Base-by-base conservation (phyloP, 2,797 vertebrate genomes). In the Pipistrellus kuhlii region DNA sequence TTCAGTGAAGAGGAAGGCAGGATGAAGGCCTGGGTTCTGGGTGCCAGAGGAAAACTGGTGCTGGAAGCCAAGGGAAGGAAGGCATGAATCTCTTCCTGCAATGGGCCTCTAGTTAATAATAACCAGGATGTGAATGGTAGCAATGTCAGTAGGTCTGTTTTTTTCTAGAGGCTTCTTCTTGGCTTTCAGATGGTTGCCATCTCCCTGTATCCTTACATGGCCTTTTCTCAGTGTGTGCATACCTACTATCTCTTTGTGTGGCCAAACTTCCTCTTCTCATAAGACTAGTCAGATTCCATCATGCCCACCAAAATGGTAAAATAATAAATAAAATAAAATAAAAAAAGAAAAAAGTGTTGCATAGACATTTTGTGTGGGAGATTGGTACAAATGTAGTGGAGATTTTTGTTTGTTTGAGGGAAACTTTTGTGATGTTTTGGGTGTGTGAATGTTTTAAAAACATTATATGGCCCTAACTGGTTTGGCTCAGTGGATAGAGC, bases 121-220 rank as follows among this genome's bases (percentile, higher is more conserved):
- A 30, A 62, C 12, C 12, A 62, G 25, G 27, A 27, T 30, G 12
- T 30, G 14, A 27, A 30, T 62, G 25, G 59, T 30, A 62, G 27
- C 59, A 62, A 2, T 91, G 62, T 57, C 21, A n/a, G 20, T 15
- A 68, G 25, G 14, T 38, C 27, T 71, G 17, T 53, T 0, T 30
- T 90, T 48, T 17, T 84, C 51, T 14, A 21, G 62, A 32, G 41
- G 2, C 5, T 10, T 66, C 9, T 75, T 1, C 17, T 48, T n/a
- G 12, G 6, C 12, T 59, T 64, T n/a, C 4, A 38, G 15, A 11
- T 48, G 20, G 21, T 8, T 32, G 6, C 14, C 13, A 88, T 88
- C 7, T 78, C 17, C 10, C 7, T 48, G 1, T 72, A 64, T 71
- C 9, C 9, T 69, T 41, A 13, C 0, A 6, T 2, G 1, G 1